Evolutionary conservation across 1,140 invertebrate species (phyloP), one percentile per base, ranked within the genome.

Genomic region (Aphis craccivora): DNA sequence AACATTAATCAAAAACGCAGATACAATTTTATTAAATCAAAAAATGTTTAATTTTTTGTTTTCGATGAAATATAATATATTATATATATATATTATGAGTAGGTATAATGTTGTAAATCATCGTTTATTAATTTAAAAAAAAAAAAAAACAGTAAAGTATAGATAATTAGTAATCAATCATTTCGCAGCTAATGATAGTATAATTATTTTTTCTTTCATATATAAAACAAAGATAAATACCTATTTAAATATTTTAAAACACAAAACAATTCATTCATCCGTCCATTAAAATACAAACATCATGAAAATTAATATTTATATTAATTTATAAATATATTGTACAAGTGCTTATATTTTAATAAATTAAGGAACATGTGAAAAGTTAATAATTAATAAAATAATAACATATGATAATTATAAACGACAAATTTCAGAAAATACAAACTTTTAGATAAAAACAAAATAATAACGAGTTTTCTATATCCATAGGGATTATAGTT

Each of bases 151-250:
- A 76, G 60, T 76, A 18, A 18, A 3, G 14, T n/a, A n/a, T 76
- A 76, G 14, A n/a, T 76, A 76, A 76, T 76, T n/a, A 53, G 22
- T 23, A 53, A 23, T 53, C 53, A 76, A 76, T 76, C 60, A 76
- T 22, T n/a, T 18, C 14, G 30, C n/a, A 35, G 60, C 60, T 76
- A n/a, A 76, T n/a, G 60, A 76, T 76, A 35, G n/a, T n/a, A 18
- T 76, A 76, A 76, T 76, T 76, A 76, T 76, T 18, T 76, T 76
- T 76, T 76, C 60, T 76, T 76, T 76, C 60, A 76, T 76, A n/a
- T n/a, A 76, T 18, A 76, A n/a, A 76, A 76, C 60, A 76, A 76
- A 67, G 60, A 40, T 40, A 2, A 2, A n/a, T n/a, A 76, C n/a
- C 60, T 76, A 76, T 76, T 76, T 76, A 51, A 18, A 51, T 51